Evolutionary conservation across 1,140 invertebrate genomes (phyloP).

Genomic region (Aricia agestis): DNA sequence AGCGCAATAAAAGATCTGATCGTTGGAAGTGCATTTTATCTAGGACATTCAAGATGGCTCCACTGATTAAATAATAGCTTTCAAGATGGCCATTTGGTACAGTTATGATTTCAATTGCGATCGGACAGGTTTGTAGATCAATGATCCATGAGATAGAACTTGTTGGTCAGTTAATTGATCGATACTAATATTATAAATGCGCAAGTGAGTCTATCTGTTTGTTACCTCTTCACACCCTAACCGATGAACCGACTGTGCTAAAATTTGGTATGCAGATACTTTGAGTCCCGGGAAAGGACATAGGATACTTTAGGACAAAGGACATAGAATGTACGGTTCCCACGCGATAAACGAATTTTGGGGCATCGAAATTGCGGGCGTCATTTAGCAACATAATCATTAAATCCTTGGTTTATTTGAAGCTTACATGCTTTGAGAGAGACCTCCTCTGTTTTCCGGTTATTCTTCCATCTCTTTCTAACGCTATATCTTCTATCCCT

Average conservation of each 20-base stretch:
- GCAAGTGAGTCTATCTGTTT: too few relatives aligned
- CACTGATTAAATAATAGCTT: constrained; percentile 26
- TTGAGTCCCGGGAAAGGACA: too few relatives aligned
- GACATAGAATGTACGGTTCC: too few relatives aligned
- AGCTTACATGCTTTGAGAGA: background rate
- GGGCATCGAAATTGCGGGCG: too few relatives aligned
- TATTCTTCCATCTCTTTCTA: background rate
- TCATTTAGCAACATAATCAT: too few relatives aligned
- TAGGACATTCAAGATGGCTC: constrained; percentile 32
- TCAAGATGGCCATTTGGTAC: constrained; percentile 5
- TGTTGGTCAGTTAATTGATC: background rate
- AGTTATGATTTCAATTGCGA: constrained; percentile 1
- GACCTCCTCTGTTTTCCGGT: background rate
- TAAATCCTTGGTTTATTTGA: too few relatives aligned
- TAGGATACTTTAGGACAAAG: too few relatives aligned
- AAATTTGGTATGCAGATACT: too few relatives aligned
- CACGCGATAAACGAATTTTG: too few relatives aligned
- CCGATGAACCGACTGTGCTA: too few relatives aligned
- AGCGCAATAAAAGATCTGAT: constrained; percentile 45
- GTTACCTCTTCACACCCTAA: too few relatives aligned
- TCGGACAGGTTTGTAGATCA: background rate
- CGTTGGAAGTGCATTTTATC: constrained; percentile 38
- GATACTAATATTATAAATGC: too few relatives aligned
- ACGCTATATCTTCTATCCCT: background rate
- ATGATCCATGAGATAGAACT: background rate